Base-by-base conservation (phyloP, 1,140 invertebrate genomes). In the Musca domestica region DNA sequence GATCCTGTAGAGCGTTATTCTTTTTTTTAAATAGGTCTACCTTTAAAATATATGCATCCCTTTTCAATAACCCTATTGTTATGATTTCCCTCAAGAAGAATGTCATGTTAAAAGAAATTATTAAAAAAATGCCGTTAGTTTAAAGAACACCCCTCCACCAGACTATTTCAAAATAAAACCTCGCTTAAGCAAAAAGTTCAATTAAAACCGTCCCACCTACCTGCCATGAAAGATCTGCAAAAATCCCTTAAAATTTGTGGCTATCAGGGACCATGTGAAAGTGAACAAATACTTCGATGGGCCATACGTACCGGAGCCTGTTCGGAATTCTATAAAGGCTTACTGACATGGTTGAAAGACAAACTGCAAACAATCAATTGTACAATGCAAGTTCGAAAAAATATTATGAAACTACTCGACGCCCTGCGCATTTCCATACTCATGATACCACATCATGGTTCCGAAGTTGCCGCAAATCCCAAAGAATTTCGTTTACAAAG, bases 401-500 rank as follows among this genome's bases (percentile, higher is more conserved):
- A 61, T 34, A 61, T 61, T 3, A 61, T 17, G 34, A 27, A 30
- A 19, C 34, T 61, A 9, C 19, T 61, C 12, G 19, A 10, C n/a
- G 41, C 34, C n/a, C 6, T 61, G 14, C 56, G 56, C 27, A n/a
- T 34, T 2, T 61, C 56, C 3, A 20, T 61, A 2, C 17, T 61
- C 17, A 61, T 61, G 56, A 34, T 17, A 61, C 27, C 56, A 34
- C 30, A 30, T 34, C 34, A 34, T 61, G 56, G 56, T 20, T 41
- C 27, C 7, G 56, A 61, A 12, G 56, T 30, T 20, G 56, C 56
- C 9, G 19, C 17, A 7, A 61, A 61, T 22, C 56, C 56, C 7
- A 61, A 61, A 34, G 56, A 61, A 61, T 61, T 61, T 61, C 56
- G 56, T 61, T 61, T 61, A 19, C 56, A 61, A 61, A 61, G 27